Conservation (phyloP, 2,888 invertebrate genomes). For the Diachrysia chrysitis region DNA sequence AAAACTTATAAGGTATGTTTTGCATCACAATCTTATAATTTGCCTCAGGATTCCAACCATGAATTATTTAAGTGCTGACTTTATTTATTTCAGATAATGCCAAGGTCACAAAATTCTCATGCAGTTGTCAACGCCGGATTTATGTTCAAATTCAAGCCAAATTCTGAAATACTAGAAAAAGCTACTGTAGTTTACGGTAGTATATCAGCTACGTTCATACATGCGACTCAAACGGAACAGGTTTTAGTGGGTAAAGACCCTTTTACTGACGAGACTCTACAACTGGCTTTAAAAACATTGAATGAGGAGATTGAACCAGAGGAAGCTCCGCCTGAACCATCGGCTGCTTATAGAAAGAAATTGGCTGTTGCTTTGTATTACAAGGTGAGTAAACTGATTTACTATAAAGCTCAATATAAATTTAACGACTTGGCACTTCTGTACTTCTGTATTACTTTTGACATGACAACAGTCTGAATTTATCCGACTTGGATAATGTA, state of each 20-base stretch:
- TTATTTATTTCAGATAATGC: slow-evolving; percentile 89
- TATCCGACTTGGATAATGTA: too few species aligned
- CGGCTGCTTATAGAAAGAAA: slow-evolving; percentile 88
- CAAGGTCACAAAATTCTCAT: slow-evolving; percentile 92
- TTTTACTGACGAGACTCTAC: slow-evolving; percentile 79
- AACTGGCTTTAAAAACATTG: slow-evolving; percentile 71
- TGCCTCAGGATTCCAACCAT: background rate
- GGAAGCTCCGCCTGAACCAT: slow-evolving; percentile 85
- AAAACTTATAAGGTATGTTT: slow-evolving; percentile 70
- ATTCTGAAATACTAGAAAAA: slow-evolving; percentile 72
- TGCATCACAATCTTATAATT: background rate
- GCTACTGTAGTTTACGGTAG: slow-evolving; percentile 90
- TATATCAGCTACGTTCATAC: slow-evolving; percentile 79
- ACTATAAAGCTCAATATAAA: too few species aligned
- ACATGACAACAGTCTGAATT: too few species aligned
- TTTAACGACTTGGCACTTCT: too few species aligned
- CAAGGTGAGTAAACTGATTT: slow-evolving; percentile 81
- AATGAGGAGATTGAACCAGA: slow-evolving; percentile 68
- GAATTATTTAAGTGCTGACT: background rate
- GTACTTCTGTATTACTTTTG: too few species aligned
- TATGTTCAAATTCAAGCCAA: slow-evolving; percentile 86
- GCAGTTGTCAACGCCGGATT: slow-evolving; percentile 94
- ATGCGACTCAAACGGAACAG: slow-evolving; percentile 88
- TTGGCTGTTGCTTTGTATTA: slow-evolving; percentile 89
- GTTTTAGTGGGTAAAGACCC: slow-evolving; percentile 80